Evolutionary conservation across 2,113 vertebrate genomes (phyloP).

Genomic region (Upupa epops): DNA sequence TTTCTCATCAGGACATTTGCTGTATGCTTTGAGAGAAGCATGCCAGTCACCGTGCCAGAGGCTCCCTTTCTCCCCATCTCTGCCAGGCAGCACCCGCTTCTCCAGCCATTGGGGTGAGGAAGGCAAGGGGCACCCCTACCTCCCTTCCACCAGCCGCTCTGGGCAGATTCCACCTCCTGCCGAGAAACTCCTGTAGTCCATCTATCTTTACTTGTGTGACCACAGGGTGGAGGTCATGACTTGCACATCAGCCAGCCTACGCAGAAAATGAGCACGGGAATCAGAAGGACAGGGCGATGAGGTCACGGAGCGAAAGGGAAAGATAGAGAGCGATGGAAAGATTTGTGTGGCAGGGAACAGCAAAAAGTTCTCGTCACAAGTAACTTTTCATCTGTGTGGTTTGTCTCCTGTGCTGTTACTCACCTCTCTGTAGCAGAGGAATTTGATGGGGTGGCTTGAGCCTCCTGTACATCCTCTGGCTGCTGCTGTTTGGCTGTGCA

Average conservation of each 20-base stretch:
- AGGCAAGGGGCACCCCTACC: fast-evolving
- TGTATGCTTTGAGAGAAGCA: not conserved
- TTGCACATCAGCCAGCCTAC: not conserved
- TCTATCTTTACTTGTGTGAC: not conserved
- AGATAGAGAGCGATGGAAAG: not conserved
- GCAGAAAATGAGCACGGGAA: not conserved
- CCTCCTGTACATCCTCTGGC: not conserved
- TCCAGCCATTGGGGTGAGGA: not conserved
- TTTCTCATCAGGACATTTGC: not conserved
- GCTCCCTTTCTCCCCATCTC: not conserved
- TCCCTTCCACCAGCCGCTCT: fast-evolving
- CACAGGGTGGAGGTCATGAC: constrained; percentile 44
- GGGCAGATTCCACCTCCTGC: not conserved
- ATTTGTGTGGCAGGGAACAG: not conserved
- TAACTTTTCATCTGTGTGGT: fast-evolving
- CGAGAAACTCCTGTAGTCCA: not conserved
- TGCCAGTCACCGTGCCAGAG: not conserved
- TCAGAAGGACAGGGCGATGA: not conserved
- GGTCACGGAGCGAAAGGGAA: not conserved
- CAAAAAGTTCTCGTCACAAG: not conserved
- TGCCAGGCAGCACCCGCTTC: not conserved
- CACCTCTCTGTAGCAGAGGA: not conserved
- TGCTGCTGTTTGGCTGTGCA: not conserved
- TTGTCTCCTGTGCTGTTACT: not conserved
- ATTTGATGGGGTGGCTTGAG: not conserved